phyloP scores from a whole-genome alignment of 2,113 vertebrate species.

The Megaptera novaeangliae region DNA sequence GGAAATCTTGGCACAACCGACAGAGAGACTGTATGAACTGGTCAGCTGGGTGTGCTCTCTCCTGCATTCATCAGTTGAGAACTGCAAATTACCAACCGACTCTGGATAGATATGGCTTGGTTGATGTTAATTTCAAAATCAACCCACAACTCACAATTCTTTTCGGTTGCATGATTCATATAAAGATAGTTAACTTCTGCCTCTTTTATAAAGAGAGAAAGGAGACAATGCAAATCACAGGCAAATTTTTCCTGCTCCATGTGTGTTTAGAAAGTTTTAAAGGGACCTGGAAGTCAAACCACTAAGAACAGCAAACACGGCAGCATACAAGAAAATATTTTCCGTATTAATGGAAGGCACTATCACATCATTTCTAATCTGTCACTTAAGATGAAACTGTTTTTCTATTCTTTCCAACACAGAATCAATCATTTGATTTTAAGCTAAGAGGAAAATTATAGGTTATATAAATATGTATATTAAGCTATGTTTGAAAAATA shows the following conservation, averaged over 20 bases:
- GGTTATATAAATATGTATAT: not conserved
- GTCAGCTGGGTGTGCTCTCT: too few relatives aligned
- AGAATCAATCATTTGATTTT: not conserved
- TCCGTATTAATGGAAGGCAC: not conserved
- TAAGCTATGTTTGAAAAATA: not conserved
- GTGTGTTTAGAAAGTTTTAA: not conserved
- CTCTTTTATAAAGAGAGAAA: not conserved
- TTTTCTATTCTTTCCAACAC: not conserved
- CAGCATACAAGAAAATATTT: not conserved
- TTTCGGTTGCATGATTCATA: not conserved
- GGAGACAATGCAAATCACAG: not conserved
- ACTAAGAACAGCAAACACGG: not conserved
- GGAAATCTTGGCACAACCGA: not conserved
- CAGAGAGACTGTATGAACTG: not conserved
- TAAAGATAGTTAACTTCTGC: not conserved
- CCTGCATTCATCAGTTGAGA: not conserved
- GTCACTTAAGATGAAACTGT: not conserved
- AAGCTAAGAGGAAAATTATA: slow-evolving; percentile 7
- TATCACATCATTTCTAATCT: not conserved
- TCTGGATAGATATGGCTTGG: not conserved
- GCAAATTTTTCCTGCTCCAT: not conserved
- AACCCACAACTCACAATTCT: not conserved
- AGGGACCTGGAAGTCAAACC: not conserved
- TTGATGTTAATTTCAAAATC: not conserved
- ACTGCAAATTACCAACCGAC: not conserved